Evolutionary conservation across 2,113 vertebrate species (phyloP), one percentile per base, ranked within the genome.

Genomic region (Numida meleagris): DNA sequence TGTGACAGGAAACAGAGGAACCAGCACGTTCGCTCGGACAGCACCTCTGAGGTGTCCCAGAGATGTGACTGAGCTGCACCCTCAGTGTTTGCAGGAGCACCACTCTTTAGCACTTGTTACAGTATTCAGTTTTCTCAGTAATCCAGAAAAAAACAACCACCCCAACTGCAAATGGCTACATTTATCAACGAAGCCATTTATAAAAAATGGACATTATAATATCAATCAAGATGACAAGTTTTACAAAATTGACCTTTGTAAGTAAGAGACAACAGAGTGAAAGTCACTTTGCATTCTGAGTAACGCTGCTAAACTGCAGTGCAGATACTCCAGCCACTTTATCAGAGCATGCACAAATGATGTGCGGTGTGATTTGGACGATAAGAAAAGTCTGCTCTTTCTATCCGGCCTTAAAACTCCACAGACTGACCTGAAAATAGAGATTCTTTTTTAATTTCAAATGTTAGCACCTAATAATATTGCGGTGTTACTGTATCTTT

Each of bases 171-270:
- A 86, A 80, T 48, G 14, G 78, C 82, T 90, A 43, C 91, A 81
- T 65, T 45, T 86, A 88, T 97, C 96, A 97, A 93, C 89, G 95
- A 88, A 96, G 73, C 45, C 82, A 95, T 97, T 90, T 92, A 82
- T 96, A 20, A 90, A 73, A 73, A 90, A 83, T 83, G 89, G 82
- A 94, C 78, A 82, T 93, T 75, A 78, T 91, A 86, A 46, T 94
- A 97, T 97, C 96, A 92, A 96, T 98, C 97, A 97, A 91, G 18
- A n/a, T 97, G 94, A 96, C 96, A 97, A 53, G 57, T 89, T 95
- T 88, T 95, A 89, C 72, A 87, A 77, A 93, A 57, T 55, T 92
- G 79, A 94, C 86, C 90, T 96, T 94, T 83, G 36, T 67, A 76
- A 90, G 66, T 45, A 76, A 72, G 36, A 68, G 33, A 67, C 42